Conservation (phyloP, 2,888 invertebrate genomes). For the Drosophila sordidapex region DNA sequence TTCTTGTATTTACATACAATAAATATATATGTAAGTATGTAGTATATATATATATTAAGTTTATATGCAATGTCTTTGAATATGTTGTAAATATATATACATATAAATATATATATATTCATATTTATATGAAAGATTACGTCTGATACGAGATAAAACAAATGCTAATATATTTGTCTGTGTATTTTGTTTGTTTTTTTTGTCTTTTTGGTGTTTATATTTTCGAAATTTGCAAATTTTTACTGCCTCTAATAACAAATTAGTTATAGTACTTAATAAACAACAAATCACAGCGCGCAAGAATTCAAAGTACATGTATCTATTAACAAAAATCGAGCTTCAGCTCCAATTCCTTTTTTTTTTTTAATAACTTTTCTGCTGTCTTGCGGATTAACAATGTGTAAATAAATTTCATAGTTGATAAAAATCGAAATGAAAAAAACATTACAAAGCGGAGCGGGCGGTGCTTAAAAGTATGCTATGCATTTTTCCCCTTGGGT, state of each 20-base stretch:
- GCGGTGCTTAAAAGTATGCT: constrained; percentile 53
- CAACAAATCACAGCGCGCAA: constrained; percentile 34
- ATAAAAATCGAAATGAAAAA: constrained; percentile 39
- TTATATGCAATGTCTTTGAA: constrained; percentile 30
- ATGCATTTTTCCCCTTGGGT: constrained; percentile 13
- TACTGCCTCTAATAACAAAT: constrained; percentile 38
- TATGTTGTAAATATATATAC: constrained; percentile 30
- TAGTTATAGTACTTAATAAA: constrained; percentile 8
- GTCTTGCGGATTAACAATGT: constrained; percentile 82
- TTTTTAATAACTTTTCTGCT: constrained; percentile 32
- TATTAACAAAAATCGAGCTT: constrained; percentile 27
- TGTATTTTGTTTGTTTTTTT: constrained; percentile 30
- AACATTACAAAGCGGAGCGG: constrained; percentile 33
- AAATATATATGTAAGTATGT: constrained; percentile 47
- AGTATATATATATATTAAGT: constrained; percentile 30
- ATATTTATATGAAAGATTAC: constrained; percentile 38
- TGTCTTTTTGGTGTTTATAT: constrained; percentile 14
- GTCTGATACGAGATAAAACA: constrained; percentile 40
- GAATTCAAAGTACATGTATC: constrained; percentile 14
- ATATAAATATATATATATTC: constrained; percentile 33
- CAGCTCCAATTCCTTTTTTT: constrained; percentile 19
- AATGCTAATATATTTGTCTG: constrained; percentile 46
- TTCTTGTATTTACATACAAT: constrained; percentile 81
- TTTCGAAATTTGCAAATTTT: constrained; percentile 28
- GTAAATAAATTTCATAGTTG: constrained; percentile 45